phyloP scores from a whole-genome alignment of 2,888 invertebrate species.

The Tromatobia lineatoria region DNA sequence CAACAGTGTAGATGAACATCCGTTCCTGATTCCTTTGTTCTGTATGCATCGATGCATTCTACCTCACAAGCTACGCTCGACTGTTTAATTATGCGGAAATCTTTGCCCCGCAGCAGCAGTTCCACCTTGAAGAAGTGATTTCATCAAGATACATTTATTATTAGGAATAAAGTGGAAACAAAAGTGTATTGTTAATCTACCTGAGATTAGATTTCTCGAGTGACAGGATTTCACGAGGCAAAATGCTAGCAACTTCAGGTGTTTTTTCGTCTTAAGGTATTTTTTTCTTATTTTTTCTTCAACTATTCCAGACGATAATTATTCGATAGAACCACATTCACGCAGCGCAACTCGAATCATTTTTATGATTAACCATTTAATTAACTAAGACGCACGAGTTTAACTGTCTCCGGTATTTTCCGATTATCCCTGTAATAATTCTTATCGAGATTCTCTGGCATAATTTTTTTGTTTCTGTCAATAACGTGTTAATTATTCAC shows the following conservation, averaged over 20 bases:
- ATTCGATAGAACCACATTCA: no score
- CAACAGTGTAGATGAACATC: conserved; percentile 30
- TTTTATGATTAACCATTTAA: background rate
- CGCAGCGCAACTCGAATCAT: no score
- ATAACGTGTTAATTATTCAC: no score
- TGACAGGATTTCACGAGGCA: conserved; percentile 1
- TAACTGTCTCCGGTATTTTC: no score
- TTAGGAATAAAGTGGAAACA: background rate
- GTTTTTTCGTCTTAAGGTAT: background rate
- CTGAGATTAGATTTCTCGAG: background rate
- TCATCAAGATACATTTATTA: conserved; percentile 34
- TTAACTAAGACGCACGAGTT: background rate
- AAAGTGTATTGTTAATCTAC: background rate
- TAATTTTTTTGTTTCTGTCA: background rate
- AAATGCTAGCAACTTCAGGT: background rate
- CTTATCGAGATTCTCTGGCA: background rate
- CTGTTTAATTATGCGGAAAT: conserved; percentile 65
- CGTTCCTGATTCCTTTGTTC: conserved; percentile 62
- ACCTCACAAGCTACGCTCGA: conserved; percentile 20
- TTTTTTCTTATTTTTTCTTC: background rate
- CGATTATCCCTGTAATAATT: background rate
- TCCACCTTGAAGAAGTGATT: conserved; percentile 37
- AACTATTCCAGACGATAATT: no score
- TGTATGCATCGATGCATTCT: conserved; percentile 62
- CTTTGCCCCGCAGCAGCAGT: conserved; percentile 34